Evolutionary conservation across 1,140 invertebrate species (phyloP), one percentile per base, ranked within the genome.

Genomic region (Mycetomoellerius zeteki): DNA sequence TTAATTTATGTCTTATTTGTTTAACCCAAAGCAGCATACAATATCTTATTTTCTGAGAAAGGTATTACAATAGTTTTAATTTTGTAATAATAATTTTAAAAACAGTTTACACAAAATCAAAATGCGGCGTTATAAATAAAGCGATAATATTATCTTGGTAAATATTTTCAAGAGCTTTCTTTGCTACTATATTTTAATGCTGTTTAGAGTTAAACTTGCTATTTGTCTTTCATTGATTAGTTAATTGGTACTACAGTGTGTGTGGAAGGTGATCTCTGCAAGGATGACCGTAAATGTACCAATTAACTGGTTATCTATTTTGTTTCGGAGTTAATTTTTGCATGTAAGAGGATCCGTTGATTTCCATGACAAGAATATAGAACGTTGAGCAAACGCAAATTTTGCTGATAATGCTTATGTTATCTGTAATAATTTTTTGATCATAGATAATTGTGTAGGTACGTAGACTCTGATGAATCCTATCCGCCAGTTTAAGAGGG

Each of bases 291-390:
- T 89, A 91, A 92, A 88, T 93, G 87, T 94, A 93, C 90, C 92
- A 92, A 89, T 93, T 93, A 89, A 92, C 90, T 94, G 91, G 93
- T 94, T 94, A 90, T 93, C 85, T 87, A 71, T 92, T 92, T 91
- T 78, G 81, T 86, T 93, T 91, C 88, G 64, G 27, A 69, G 54
- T 37, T 37, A 37, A 64, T 3, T 88, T 91, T 88, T 81, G 93
- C 93, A 94, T 93, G 92, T 72, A 88, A 71, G 14, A 64, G 14
- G 19, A 43, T 50, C 14, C 50, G 16, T 71, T 67, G 30, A 71
- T 21, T 71, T 81, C 24, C 33, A 47, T 69, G 21, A 56, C 27
- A 50, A 71, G 19, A 80, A 81, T 54, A 30, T 54, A 77, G 12
- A 65, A 27, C 21, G 12, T 65, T 65, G 21, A 76, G 24, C 8